phyloP scores from a whole-genome alignment of 2,888 invertebrate genomes.

The Aporophyla nigra region DNA sequence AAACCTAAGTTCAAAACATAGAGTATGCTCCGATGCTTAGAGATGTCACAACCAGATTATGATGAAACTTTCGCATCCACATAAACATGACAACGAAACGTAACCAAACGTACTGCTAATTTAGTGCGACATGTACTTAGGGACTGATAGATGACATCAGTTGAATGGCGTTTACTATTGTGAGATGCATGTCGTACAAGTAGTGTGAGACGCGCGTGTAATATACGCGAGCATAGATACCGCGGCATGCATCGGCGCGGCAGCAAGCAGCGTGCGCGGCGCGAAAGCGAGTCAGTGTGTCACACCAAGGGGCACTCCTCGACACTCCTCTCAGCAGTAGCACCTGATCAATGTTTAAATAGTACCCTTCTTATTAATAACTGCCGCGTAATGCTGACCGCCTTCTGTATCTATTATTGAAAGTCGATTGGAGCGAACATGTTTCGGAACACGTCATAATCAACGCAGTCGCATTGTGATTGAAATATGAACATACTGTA shows the following conservation, averaged over 20 bases:
- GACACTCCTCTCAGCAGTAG: conserved; percentile 65
- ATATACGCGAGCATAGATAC: conserved; percentile 59
- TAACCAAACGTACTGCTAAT: not conserved
- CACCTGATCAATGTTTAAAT: conserved; percentile 76
- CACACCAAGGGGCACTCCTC: conserved; percentile 73
- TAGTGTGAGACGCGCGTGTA: conserved; percentile 49
- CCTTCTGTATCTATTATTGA: conserved; percentile 49
- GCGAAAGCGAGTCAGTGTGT: conserved; percentile 91
- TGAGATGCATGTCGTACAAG: conserved; percentile 54
- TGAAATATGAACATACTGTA: conserved; percentile 20
- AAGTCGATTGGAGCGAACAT: conserved; percentile 44
- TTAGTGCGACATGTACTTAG: conserved; percentile 4
- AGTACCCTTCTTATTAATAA: conserved; percentile 66
- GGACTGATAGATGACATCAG: conserved; percentile 37
- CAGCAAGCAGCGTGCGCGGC: conserved; percentile 37
- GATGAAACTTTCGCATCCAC: not conserved
- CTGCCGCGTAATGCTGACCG: conserved; percentile 47
- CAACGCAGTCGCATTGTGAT: conserved; percentile 20
- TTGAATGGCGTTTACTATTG: conserved; percentile 63
- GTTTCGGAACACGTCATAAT: conserved; percentile 42
- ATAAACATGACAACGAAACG: not conserved
- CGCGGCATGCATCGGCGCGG: conserved; percentile 48
- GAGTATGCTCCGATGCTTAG: not conserved
- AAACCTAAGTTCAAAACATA: not conserved
- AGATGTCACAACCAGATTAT: not conserved